Percentiles rank a stretch among this genome's conserved stretches.
phyloP scores from a whole-genome alignment of 2,888 invertebrate species.

The Corbicula japonica region DNA sequence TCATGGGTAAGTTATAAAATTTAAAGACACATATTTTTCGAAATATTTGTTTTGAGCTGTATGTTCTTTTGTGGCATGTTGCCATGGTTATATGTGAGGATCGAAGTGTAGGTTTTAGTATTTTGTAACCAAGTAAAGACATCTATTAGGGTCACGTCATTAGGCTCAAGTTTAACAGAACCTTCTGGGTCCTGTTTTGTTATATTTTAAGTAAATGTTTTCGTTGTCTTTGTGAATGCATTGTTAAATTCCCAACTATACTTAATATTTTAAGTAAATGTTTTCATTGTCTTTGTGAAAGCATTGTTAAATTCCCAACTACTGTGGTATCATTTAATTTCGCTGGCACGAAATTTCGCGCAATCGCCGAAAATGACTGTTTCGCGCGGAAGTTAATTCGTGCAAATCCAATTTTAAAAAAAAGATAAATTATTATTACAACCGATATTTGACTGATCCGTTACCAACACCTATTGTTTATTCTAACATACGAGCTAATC shows the following conservation, averaged over 20 bases:
- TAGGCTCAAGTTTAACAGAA: conserved; percentile 9
- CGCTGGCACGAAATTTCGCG: too few species aligned
- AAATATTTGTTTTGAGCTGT: conserved; percentile 35
- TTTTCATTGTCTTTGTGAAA: too few species aligned
- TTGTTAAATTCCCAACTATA: conserved; percentile 31
- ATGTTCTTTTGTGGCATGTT: conserved; percentile 23
- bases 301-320: too few species aligned
- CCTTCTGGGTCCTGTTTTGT: conserved; percentile 15
- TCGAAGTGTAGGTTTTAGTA: conserved; percentile 37
- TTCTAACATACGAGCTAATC: too few species aligned
- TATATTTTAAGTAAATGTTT: conserved; percentile 3
- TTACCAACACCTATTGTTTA: too few species aligned
- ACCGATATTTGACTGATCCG: too few species aligned
- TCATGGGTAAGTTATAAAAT: conserved; percentile 28
- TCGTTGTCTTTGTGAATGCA: conserved; percentile 19
- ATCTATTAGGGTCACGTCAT: conserved; percentile 26
- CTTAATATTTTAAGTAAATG: too few species aligned
- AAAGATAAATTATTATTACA: too few species aligned
- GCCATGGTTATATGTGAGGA: conserved; percentile 31
- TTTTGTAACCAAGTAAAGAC: conserved; percentile 28
- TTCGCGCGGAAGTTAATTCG: too few species aligned
- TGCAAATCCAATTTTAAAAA: too few species aligned
- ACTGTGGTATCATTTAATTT: too few species aligned
- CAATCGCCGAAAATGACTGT: too few species aligned
- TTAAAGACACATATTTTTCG: conserved; percentile 14